Evolutionary conservation across 2,113 vertebrate species (phyloP).

Genomic region (Condylura cristata): DNA sequence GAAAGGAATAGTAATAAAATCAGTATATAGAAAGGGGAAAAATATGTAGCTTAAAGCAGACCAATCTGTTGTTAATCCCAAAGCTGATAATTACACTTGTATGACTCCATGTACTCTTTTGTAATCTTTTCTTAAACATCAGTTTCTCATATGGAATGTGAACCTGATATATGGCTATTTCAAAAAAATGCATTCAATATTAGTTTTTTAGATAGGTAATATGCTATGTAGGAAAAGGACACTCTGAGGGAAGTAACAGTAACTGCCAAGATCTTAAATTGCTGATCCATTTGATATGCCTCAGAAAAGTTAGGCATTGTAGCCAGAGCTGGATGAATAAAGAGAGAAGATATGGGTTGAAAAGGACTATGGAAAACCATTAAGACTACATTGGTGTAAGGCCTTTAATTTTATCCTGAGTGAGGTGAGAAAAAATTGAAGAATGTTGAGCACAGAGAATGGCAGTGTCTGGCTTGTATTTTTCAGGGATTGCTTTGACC

Average conservation of each 20-base stretch:
- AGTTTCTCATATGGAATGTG: background rate
- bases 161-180: background rate
- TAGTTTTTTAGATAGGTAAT: background rate
- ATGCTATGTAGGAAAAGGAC: background rate
- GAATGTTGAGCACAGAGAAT: background rate
- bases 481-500: background rate
- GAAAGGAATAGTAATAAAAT: background rate
- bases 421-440: background rate
- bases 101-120: background rate
- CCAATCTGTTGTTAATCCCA: background rate
- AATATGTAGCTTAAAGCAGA: background rate
- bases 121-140: background rate
- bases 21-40: background rate
- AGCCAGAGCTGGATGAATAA: background rate
- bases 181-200: background rate
- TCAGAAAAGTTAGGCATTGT: background rate
- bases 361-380: background rate
- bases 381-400: background rate
- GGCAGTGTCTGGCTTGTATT: background rate
- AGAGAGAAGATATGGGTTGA: background rate
- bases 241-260: background rate
- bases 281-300: background rate
- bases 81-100: background rate
- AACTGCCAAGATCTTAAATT: background rate
- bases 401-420: background rate